Base-by-base conservation (phyloP, 1,140 invertebrate species). In the Charaxes varanes region DNA sequence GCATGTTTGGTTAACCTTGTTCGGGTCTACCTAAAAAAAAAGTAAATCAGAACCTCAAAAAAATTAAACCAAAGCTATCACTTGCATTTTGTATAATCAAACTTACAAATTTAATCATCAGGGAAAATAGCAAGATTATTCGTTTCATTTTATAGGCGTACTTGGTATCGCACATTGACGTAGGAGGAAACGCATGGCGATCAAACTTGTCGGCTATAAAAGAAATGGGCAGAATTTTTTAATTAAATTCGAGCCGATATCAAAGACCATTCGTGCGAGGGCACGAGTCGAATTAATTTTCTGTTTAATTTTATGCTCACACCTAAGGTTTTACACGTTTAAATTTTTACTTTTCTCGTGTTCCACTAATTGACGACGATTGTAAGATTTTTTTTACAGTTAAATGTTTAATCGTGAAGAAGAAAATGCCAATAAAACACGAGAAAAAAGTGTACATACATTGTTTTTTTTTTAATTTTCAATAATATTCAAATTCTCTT, bases 101-200 rank as follows among this genome's bases (percentile, higher is more conserved):
- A 38, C 42, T 45, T 33, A 45, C 42, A 33, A 38, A n/a, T 33
- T 33, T 7, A 26, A 27, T 8, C 12, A 13, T 43, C 15, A 45
- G 22, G 26, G 11, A 24, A 32, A 45, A 4, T 27, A 45, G 27
- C 32, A 45, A 31, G 7, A 11, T 18, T 27, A 38, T 19, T 15
- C 14, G 40, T 48, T 51, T 63, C 59, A 70, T 65, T 56, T 59
- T 62, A 65, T 54, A 41, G 27, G 27, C 15, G 46, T 47, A 56
- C 37, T 49, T 54, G 49, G 34, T 34, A 31, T 26, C 16, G 31
- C 26, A 48, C 48, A 45, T 44, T 40, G 15, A 11, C 8, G 15
- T 22, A 27, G 31, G 31, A 37, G 47, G 27, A 56, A 53, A 38
- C 32, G 24, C 56, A 53, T 49, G 46, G 43, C 38, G 41, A 54